Evolutionary conservation across 2,797 vertebrate species (phyloP), one percentile per base, ranked within the genome.

Genomic region (Chaunax sp.): DNA sequence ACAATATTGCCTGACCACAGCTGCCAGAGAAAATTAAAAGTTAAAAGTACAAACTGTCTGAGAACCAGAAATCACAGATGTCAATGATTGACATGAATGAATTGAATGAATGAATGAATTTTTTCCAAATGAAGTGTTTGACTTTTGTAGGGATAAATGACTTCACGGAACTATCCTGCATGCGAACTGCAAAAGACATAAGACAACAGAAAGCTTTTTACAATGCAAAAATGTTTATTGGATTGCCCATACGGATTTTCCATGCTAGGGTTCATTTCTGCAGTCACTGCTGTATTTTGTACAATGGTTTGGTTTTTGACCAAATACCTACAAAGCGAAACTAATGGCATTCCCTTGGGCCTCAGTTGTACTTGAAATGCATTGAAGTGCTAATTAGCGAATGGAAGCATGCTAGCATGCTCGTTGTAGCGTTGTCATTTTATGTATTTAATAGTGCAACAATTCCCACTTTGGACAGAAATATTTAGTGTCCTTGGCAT

Each of bases 51-150:
- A 52, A 33, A 19, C 3, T 49, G 18, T 79, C 43, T 52, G 50
- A 64, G 25, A 69, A 53, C 77, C 78, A 79, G 54, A 57, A 72
- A 75, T 82, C 78, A 58, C 77, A 82, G 68, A 84, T 85, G 69
- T 73, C 76, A 85, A 75, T 28, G 51, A 30, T 49, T 74, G 72
- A 72, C 62, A 64, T 58, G 26, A 57, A 78, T 69, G 33, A 35
- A 35, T 11, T 35, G 33, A 35, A 35, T 35, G 12, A 35, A 35
- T 35, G 33, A 35, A 78, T 88, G 53, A 68, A 67, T 69, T 72
- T 72, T 44, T 44, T 56, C 43, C 25, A 50, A 37, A 64, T 7
- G 33, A 35, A 53, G 25, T 69, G 43, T 72, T 69, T 25, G 50
- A 40, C 49, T 30, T 55, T 6, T 40, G 7, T 41, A 15, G 4